A percentile compares a stretch with the other conserved stretches of the same genome.
Evolutionary conservation across 2,888 invertebrate genomes (phyloP).

Genomic region (Drosophila aldrichi): DNA sequence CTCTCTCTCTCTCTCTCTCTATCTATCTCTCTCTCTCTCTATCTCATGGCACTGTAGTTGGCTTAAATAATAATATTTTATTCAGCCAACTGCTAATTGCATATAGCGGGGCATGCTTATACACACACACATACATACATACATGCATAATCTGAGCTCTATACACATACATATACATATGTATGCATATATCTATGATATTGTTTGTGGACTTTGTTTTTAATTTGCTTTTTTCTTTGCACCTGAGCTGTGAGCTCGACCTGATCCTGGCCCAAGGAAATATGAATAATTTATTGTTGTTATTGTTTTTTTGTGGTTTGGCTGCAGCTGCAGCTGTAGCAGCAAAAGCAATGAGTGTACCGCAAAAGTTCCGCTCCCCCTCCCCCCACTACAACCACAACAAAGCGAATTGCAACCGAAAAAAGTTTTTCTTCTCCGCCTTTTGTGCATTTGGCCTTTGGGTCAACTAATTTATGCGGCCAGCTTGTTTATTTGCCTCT

Average conservation of each 20-base stretch:
- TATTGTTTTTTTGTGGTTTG: constrained; percentile 43
- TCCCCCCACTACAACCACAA: constrained; percentile 45
- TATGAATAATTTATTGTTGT: constrained; percentile 60
- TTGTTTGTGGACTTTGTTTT: not conserved
- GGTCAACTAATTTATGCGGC: constrained; percentile 65
- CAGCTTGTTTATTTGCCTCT: constrained; percentile 35
- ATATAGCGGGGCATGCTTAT: not conserved
- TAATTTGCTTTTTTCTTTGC: constrained; percentile 5
- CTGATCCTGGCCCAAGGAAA: constrained; percentile 19
- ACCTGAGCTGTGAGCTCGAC: constrained; percentile 5
- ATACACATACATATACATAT: not conserved
- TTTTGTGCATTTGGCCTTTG: constrained; percentile 38
- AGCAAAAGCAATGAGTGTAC: not conserved
- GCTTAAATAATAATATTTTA: not conserved
- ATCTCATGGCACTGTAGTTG: no score
- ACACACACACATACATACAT: no score
- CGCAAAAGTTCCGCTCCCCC: not conserved
- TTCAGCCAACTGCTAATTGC: not conserved
- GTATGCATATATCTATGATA: not conserved
- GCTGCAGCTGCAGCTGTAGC: constrained; percentile 30
- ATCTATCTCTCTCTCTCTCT: no score
- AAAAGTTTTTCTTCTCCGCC: constrained; percentile 57
- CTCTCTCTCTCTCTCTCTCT: no score
- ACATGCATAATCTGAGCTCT: no score
- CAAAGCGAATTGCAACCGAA: constrained; percentile 61